Percentiles rank a stretch among this genome's conserved stretches.
Evolutionary conservation across 2,797 vertebrate species (phyloP).

Genomic region (Coilia nasus): DNA sequence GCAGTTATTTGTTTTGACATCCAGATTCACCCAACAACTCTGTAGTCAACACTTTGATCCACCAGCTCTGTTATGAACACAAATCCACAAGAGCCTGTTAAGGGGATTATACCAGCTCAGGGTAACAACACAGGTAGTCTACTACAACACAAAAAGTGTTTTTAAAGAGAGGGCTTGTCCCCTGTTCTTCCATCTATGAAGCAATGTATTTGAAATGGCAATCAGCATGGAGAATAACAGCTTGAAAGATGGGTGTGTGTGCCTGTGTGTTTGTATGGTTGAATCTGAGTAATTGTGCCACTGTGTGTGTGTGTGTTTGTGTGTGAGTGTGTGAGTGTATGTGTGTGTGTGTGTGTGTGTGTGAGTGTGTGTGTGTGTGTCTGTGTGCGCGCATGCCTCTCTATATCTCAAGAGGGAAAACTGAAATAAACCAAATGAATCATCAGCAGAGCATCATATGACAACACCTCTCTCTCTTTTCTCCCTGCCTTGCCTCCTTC

Average conservation of each 20-base stretch:
- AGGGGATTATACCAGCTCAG: neutral
- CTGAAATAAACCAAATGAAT: constrained; percentile 44
- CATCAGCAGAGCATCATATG: constrained; percentile 34
- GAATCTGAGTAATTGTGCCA: too few species aligned
- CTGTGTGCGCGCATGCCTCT: constrained; percentile 24
- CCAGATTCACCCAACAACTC: constrained; percentile 5
- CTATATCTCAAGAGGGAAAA: constrained; percentile 34
- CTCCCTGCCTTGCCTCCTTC: neutral
- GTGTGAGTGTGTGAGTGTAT: neutral
- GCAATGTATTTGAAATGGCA: neutral
- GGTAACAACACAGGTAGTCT: neutral
- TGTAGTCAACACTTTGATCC: neutral
- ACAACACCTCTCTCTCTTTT: constrained; percentile 23
- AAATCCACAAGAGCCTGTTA: neutral
- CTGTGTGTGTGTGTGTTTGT: neutral
- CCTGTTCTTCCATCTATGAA: neutral
- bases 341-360: constrained; percentile 1
- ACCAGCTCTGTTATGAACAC: neutral
- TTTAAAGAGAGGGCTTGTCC: neutral
- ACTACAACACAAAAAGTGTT: neutral
- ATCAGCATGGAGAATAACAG: neutral
- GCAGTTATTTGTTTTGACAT: neutral
- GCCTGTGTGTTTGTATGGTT: neutral
- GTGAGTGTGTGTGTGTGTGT: neutral
- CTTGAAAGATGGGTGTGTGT: neutral